Conservation (phyloP, 2,888 invertebrate species). For the Meteorus cinctellus region DNA sequence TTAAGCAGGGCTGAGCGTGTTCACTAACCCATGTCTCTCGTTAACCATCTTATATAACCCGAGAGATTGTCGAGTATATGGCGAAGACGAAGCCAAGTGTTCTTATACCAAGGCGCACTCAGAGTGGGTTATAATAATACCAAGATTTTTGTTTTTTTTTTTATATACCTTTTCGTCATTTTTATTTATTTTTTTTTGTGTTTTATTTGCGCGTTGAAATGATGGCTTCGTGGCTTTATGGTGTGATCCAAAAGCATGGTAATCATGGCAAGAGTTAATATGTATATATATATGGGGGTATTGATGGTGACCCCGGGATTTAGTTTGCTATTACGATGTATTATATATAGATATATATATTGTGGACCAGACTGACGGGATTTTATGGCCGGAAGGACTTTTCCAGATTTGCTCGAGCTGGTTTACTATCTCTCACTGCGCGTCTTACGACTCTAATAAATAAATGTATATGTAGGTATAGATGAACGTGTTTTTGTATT, state of each 20-base stretch:
- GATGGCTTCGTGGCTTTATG: neutral
- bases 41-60: conserved; percentile 50
- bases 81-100: conserved; percentile 10
- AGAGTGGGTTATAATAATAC: neutral
- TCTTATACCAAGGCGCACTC: neutral
- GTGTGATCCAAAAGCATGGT: conserved; percentile 17
- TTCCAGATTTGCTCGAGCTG: conserved; percentile 44
- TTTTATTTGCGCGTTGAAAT: neutral
- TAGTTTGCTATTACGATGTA: conserved; percentile 6
- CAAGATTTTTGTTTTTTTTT: neutral
- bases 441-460: conserved; percentile 39
- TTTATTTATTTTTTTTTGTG: neutral
- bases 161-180: neutral
- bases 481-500: neutral
- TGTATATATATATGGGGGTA: neutral
- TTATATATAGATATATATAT: conserved; percentile 29
- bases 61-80: conserved; percentile 20
- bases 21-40: conserved; percentile 52
- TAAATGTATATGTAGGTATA: neutral
- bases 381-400: conserved; percentile 43
- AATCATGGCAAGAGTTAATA: neutral
- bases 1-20: conserved; percentile 58
- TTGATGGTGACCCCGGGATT: conserved; percentile 22
- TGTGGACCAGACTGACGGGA: conserved; percentile 38
- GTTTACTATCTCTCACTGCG: conserved; percentile 34